Percentiles rank a stretch among this genome's conserved stretches.
Evolutionary conservation across 2,888 invertebrate genomes (phyloP).

Genomic region (Anarsia innoxiella): DNA sequence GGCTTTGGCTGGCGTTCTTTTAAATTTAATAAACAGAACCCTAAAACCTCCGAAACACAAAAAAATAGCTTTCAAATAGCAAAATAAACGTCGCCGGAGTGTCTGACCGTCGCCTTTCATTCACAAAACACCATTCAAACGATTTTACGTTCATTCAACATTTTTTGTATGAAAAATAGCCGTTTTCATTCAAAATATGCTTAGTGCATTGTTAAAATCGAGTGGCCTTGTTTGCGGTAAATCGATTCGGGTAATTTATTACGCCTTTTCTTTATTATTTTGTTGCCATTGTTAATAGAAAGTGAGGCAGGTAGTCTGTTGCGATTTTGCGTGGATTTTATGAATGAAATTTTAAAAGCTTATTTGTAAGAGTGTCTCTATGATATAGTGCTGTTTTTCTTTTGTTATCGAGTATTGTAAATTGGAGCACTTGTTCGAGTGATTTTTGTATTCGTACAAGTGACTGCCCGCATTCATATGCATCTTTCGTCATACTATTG

Average conservation of each 20-base stretch:
- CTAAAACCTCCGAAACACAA: constrained; percentile 6
- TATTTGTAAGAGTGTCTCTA: no score
- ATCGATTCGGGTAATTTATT: constrained; percentile 36
- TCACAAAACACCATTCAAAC: constrained; percentile 28
- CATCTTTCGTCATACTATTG: no score
- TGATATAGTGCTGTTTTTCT: no score
- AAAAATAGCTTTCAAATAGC: constrained; percentile 25
- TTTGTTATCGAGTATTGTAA: no score
- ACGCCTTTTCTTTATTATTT: constrained; percentile 19
- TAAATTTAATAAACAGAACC: constrained; percentile 1
- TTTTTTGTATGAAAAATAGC: constrained; percentile 15
- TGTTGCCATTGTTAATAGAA: no score
- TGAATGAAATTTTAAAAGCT: no score
- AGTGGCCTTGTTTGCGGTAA: constrained; percentile 33
- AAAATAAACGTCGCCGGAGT: constrained; percentile 31
- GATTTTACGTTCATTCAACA: constrained; percentile 29
- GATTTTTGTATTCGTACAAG: no score
- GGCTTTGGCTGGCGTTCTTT: no score
- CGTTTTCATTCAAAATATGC: constrained; percentile 14
- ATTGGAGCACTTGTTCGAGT: no score
- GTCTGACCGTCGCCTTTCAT: constrained; percentile 29
- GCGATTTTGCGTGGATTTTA: no score
- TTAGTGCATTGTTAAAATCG: constrained; percentile 13
- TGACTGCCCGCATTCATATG: no score
- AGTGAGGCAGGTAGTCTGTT: no score